Conservation (phyloP, 2,113 vertebrate species). For the Urocynchramus pylzowi region DNA sequence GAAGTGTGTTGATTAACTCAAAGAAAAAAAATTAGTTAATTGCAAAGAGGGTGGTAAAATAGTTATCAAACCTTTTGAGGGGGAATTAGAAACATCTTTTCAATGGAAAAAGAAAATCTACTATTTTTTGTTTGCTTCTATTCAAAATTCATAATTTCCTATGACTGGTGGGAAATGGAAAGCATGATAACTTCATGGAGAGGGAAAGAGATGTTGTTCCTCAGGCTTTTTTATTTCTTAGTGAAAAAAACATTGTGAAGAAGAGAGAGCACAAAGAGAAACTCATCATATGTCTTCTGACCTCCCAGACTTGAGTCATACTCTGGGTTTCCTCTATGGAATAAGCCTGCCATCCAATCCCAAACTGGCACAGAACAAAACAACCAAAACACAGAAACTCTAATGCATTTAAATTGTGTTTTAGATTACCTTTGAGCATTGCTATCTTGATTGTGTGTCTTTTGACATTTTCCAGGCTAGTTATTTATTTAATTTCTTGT, state of each 20-base stretch:
- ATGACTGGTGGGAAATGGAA: neutral
- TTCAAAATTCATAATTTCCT: neutral
- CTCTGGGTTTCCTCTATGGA: neutral
- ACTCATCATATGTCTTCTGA: neutral
- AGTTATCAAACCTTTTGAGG: neutral
- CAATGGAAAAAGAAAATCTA: neutral
- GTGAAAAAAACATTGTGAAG: neutral
- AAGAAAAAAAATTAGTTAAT: neutral
- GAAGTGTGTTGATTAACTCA: neutral
- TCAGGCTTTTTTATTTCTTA: neutral
- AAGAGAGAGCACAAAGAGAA: neutral
- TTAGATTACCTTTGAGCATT: neutral
- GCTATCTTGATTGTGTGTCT: neutral
- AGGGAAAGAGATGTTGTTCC: neutral
- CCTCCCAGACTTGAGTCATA: neutral
- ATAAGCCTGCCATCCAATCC: neutral
- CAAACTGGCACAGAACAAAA: neutral
- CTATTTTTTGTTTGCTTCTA: neutral
- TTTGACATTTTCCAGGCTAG: neutral
- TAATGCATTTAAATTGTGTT: neutral
- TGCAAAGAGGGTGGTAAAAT: neutral
- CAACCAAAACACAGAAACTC: neutral
- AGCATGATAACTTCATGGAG: neutral
- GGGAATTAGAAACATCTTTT: neutral
- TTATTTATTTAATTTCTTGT: neutral